Evolutionary conservation across 2,113 vertebrate genomes (phyloP).

Genomic region (Thunnus thynnus): DNA sequence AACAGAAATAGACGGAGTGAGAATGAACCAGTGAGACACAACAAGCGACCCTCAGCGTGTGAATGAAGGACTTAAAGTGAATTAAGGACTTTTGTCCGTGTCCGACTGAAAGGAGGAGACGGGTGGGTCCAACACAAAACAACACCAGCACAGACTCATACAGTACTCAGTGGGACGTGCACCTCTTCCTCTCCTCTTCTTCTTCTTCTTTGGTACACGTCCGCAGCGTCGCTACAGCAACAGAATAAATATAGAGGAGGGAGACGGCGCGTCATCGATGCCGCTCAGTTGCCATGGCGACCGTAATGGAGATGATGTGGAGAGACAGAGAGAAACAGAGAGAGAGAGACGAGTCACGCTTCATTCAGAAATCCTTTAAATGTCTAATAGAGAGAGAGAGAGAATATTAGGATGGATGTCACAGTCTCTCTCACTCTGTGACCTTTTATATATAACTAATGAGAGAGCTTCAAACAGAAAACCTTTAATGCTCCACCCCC

Average conservation of each 20-base stretch:
- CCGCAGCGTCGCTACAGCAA: constrained; percentile 70
- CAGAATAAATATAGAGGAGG: constrained; percentile 80
- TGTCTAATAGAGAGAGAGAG: neutral
- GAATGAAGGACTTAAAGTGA: neutral
- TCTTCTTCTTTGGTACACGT: constrained; percentile 37
- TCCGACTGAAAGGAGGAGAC: neutral
- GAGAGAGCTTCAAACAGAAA: neutral
- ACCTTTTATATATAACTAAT: constrained; percentile 30
- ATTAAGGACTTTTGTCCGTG: neutral
- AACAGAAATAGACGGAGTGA: constrained; percentile 37
- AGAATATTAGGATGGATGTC: constrained; percentile 12
- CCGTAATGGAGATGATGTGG: constrained; percentile 42
- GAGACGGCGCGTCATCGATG: constrained; percentile 65
- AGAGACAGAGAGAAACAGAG: neutral
- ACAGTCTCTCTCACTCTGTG: neutral
- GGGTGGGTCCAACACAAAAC: too few species aligned
- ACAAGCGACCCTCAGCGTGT: neutral
- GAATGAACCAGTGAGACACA: constrained; percentile 12
- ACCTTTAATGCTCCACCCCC: neutral
- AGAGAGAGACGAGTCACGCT: constrained; percentile 56
- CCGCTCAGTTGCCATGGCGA: constrained; percentile 62
- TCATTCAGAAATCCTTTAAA: constrained; percentile 63
- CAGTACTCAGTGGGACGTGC: neutral
- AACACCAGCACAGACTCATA: neutral
- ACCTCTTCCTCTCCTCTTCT: neutral